These are phyloP conservation scores for Himalopsyche tibetana DNA, from an alignment of 2,888 invertebrate genomes.

Conservation along the genomic window DNA sequence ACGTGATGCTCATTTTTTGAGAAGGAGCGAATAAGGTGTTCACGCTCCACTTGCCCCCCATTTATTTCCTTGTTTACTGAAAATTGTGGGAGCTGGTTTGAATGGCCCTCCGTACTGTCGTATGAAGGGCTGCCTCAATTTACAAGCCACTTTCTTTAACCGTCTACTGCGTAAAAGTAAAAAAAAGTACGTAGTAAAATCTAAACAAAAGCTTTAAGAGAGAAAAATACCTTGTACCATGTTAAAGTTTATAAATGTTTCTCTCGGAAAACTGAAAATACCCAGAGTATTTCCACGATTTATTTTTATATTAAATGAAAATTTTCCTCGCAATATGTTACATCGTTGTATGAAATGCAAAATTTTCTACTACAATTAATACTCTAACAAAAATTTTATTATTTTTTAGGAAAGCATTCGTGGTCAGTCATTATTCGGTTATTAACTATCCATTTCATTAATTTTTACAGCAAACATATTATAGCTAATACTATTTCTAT, in stretches of 20 bases:
- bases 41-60: conserved; percentile 13
- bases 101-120: conserved; percentile 21
- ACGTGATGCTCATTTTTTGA: background rate
- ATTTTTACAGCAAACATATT: no score
- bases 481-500: no score
- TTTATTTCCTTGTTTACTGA: conserved; percentile 49
- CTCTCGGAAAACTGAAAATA: background rate
- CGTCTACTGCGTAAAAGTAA: conserved; percentile 26
- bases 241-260: background rate
- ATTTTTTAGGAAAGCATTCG: no score
- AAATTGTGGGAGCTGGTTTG: conserved; percentile 23
- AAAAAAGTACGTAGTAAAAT: conserved; percentile 13
- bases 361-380: no score
- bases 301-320: background rate
- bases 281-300: background rate
- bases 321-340: no score
- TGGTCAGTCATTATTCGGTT: no score
- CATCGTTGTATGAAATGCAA: no score
- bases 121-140: conserved; percentile 26
- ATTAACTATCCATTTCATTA: no score
- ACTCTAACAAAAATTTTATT: no score
- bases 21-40: background rate
- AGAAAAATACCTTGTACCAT: background rate
- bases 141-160: conserved; percentile 30
- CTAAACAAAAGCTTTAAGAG: conserved; percentile 20